Percentiles rank a stretch among this genome's conserved stretches.
Evolutionary conservation across 2,888 invertebrate genomes (phyloP).

Genomic region (Drosophila testacea): DNA sequence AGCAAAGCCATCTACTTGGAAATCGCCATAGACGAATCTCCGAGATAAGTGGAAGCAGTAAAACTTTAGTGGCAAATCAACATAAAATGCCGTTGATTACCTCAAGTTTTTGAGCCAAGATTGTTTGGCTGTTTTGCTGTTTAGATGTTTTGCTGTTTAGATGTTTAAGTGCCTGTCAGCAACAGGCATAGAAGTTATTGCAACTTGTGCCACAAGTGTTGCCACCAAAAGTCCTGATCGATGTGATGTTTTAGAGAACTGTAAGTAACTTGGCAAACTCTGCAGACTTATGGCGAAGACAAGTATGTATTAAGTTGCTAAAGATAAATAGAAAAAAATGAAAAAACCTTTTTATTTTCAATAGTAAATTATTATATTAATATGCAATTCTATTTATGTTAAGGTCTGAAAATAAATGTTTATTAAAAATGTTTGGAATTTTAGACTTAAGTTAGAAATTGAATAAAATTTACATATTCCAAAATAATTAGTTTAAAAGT

Average conservation of each 20-base stretch:
- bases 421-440: too few relatives aligned
- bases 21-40: conserved; percentile 44
- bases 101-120: conserved; percentile 44
- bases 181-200: conserved; percentile 43
- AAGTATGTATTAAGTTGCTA: not conserved
- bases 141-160: conserved; percentile 29
- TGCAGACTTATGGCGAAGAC: not conserved
- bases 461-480: too few relatives aligned
- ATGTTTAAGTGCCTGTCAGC: conserved; percentile 48
- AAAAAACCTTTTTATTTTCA: not conserved
- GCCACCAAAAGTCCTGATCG: conserved; percentile 15
- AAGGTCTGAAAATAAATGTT: too few relatives aligned
- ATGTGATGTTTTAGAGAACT: conserved; percentile 6
- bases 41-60: conserved; percentile 66
- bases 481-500: too few relatives aligned
- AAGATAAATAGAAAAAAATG: not conserved
- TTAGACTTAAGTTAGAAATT: too few relatives aligned
- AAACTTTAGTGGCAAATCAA: conserved; percentile 73
- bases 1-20: conserved; percentile 44
- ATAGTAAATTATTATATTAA: too few relatives aligned
- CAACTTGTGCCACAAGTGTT: conserved; percentile 38
- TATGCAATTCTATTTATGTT: too few relatives aligned
- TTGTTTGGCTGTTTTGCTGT: conserved; percentile 18
- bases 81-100: conserved; percentile 73
- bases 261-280: not conserved